Conservation (phyloP, 2,797 vertebrate species). For the Muscicapa striata region DNA sequence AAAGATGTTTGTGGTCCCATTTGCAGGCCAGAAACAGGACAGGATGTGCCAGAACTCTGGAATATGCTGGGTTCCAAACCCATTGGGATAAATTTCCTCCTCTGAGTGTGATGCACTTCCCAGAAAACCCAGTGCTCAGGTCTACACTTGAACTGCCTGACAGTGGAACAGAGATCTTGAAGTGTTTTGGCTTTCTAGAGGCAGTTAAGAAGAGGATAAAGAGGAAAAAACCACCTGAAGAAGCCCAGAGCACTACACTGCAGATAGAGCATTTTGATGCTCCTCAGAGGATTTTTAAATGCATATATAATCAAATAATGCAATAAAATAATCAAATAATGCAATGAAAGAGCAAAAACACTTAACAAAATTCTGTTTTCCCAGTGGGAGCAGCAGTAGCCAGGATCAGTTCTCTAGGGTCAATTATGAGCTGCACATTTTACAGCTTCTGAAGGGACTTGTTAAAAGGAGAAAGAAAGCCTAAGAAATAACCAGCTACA, state of each 20-base stretch:
- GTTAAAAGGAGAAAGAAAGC: background rate
- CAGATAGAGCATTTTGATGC: background rate
- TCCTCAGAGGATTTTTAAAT: background rate
- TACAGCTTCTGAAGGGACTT: background rate
- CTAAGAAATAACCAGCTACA: background rate
- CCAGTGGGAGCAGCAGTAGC: background rate
- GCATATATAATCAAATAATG: background rate
- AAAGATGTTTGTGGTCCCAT: background rate
- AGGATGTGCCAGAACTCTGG: slow-evolving; percentile 1
- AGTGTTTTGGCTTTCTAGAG: background rate
- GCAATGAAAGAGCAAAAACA: background rate
- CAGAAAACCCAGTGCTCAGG: background rate
- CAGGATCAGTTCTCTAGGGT: background rate
- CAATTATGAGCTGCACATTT: background rate
- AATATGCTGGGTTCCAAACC: background rate
- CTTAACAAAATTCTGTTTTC: background rate
- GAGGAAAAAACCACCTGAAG: background rate
- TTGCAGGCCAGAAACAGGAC: background rate
- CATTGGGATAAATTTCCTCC: background rate
- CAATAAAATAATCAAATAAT: background rate
- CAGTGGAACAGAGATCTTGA: background rate
- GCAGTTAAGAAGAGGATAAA: background rate
- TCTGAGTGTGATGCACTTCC: background rate
- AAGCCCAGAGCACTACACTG: background rate
- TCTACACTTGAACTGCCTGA: background rate